These are phyloP conservation scores for Morpho deidamia DNA, from an alignment of 2,888 invertebrate species.

Conservation along the genomic window DNA sequence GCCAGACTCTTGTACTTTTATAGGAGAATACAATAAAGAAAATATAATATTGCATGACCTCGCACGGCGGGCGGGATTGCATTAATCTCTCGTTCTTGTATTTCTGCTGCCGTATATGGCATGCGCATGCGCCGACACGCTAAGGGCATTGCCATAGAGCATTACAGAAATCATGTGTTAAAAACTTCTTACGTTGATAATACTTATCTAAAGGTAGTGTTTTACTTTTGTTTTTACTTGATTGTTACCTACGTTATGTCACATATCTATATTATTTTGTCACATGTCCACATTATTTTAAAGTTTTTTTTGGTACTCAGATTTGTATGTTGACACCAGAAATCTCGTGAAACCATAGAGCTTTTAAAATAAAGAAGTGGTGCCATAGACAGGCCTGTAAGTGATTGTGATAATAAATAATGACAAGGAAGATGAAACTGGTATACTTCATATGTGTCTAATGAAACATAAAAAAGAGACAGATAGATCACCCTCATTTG, in stretches of 20 bases:
- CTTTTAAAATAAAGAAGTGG: no score
- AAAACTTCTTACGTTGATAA: background rate
- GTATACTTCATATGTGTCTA: no score
- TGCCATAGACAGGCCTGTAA: no score
- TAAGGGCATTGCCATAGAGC: constrained; percentile 44
- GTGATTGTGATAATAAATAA: no score
- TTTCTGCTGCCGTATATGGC: constrained; percentile 64
- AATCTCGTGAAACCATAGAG: no score
- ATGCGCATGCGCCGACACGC: constrained; percentile 56
- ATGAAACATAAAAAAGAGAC: no score
- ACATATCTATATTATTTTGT: no score
- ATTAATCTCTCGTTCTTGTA: constrained; percentile 70
- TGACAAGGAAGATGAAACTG: no score
- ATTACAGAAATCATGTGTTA: constrained; percentile 20
- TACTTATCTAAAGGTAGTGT: background rate
- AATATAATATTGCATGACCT: constrained; percentile 53
- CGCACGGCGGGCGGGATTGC: constrained; percentile 44
- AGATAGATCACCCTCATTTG: no score
- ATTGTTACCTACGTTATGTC: background rate
- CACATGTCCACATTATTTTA: no score
- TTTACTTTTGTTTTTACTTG: background rate
- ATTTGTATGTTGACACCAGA: no score
- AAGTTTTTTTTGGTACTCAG: no score
- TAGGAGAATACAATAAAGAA: constrained; percentile 51
- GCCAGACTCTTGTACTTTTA: constrained; percentile 23